Base-by-base conservation (phyloP, 2,113 vertebrate species). In the Hymenochirus boettgeri region DNA sequence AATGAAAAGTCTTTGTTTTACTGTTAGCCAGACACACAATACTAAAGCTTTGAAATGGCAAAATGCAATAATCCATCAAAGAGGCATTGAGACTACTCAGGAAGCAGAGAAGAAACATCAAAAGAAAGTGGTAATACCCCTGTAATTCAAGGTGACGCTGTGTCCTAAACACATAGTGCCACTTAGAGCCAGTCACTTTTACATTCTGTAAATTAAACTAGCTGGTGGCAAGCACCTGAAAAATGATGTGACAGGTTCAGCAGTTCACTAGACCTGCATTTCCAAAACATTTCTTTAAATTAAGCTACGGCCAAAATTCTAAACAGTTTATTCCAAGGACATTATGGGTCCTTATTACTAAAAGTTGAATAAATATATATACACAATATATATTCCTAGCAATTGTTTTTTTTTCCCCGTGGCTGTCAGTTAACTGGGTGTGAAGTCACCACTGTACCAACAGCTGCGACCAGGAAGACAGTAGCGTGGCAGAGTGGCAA, bases 11-110 rank as follows among this genome's bases (percentile, higher is more conserved):
- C 57, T 67, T 67, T 67, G 64, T 67, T 59, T 67, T 67, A 59
- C 56, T 27, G 64, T 67, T 67, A 59, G 46, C 46, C 64, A 58
- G 56, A 67, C 64, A 59, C 47, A 67, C 64, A 59, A 67, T 52
- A 58, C 56, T 46, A 7, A 46, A 29, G 64, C 64, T 67, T 59
- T 67, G 64, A 67, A 59, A 67, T 57, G 56, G 64, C 64, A 67
- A 59, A 67, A 67, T 59, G 57, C 64, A 67, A 52, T 67, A 67
- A 67, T 67, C 64, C 64, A 67, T 67, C 64, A 67, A 67, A 67
- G 64, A 59, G 64, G 55, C 45, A 67, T 52, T 67, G 64, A 67
- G 64, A 59, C 64, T 11, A 42, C 64, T 67, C 64, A 59, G 64
- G 64, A 67, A 67, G 64, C 59, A 29, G 56, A 56, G 63, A 66